These are phyloP conservation scores for Halcyon leucocephala DNA, from an alignment of 2,797 vertebrate genomes.

Conservation along the genomic window DNA sequence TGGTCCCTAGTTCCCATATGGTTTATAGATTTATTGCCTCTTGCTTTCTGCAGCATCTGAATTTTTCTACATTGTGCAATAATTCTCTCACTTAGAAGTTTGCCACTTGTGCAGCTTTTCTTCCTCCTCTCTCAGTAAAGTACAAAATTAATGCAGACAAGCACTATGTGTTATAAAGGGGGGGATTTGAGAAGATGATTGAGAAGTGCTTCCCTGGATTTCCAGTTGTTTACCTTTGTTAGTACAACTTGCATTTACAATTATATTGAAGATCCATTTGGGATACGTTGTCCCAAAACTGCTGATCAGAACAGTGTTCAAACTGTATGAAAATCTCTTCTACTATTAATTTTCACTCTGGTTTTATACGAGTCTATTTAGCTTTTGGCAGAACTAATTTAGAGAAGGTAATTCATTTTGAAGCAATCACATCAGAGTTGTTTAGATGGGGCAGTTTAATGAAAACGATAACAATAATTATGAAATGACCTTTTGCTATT, in stretches of 20 bases:
- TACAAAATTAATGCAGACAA: background rate
- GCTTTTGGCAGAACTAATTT: conserved; percentile 55
- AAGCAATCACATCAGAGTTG: background rate
- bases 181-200: background rate
- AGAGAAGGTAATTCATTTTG: conserved; percentile 1
- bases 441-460: conserved; percentile 18
- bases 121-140: background rate
- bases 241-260: background rate
- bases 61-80: background rate
- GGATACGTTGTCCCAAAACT: background rate
- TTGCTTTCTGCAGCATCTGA: background rate
- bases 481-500: conserved; percentile 17
- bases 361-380: background rate
- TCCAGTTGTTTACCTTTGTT: background rate
- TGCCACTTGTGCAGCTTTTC: background rate
- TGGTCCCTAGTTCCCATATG: background rate
- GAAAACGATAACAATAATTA: background rate
- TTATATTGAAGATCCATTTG: background rate
- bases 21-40: background rate
- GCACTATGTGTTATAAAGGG: background rate
- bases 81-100: background rate
- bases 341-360: background rate
- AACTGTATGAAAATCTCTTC: background rate
- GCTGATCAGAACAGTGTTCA: background rate
- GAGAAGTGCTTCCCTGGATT: background rate